Percentiles rank a stretch among this genome's conserved stretches.
Conservation (phyloP, 1,140 invertebrate genomes). For the Adoxophyes honmai region DNA sequence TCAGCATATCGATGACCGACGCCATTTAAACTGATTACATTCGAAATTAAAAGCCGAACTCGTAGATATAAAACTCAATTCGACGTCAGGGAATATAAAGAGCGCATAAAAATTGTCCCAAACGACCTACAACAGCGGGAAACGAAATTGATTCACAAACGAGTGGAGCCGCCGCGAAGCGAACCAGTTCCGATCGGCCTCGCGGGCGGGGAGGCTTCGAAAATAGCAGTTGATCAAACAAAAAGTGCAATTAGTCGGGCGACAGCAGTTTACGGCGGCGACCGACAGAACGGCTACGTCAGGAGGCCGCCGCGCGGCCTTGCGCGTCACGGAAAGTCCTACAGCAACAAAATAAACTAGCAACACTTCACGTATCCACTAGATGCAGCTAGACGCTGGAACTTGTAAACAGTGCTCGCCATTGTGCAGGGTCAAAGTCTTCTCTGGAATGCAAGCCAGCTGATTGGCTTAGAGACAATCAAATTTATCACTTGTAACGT, state of each 20-base stretch:
- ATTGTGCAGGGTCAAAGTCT: not conserved
- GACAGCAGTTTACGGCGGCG: slow-evolving; percentile 17
- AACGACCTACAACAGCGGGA: slow-evolving; percentile 18
- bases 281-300: slow-evolving; percentile 10
- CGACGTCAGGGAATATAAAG: not conserved
- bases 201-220: slow-evolving; percentile 18
- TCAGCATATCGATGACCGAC: slow-evolving; percentile 9
- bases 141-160: slow-evolving; percentile 31
- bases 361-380: too few species aligned
- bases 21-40: slow-evolving; percentile 13
- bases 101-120: slow-evolving; percentile 19
- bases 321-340: slow-evolving; percentile 30
- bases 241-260: slow-evolving; percentile 27
- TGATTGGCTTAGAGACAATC: slow-evolving; percentile 6
- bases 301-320: slow-evolving; percentile 20
- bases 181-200: slow-evolving; percentile 25
- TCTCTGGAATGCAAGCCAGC: not conserved
- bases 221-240: slow-evolving; percentile 20
- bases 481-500: slow-evolving; percentile 7
- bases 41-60: not conserved
- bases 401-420: slow-evolving; percentile 3
- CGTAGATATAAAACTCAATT: not conserved
- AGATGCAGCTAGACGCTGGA: not conserved
- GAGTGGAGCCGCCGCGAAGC: slow-evolving; percentile 22
- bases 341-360: slow-evolving; percentile 14